phyloP scores from a whole-genome alignment of 2,797 vertebrate species.

The Falco peregrinus region DNA sequence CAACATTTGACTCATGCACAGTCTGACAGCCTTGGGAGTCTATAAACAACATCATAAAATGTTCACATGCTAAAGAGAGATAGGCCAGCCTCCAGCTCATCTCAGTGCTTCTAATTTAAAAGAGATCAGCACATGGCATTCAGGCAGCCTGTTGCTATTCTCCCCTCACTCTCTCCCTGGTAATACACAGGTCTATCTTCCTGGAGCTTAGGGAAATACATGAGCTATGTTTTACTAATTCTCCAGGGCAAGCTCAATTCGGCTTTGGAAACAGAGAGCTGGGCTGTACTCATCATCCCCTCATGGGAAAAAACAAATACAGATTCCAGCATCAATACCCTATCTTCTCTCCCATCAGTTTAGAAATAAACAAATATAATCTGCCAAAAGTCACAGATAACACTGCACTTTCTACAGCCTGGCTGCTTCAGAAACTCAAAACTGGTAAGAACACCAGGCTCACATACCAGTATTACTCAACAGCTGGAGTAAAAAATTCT shows the following conservation, averaged over 20 bases:
- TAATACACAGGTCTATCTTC: neutral
- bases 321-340: neutral
- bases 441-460: neutral
- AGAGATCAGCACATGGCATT: neutral
- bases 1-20: neutral
- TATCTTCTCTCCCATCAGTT: neutral
- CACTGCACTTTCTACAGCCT: neutral
- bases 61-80: neutral
- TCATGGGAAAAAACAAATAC: neutral
- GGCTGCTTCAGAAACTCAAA: neutral
- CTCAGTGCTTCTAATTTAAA: neutral
- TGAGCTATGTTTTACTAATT: neutral
- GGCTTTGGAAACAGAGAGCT: neutral
- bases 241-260: neutral
- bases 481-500: neutral
- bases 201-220: neutral
- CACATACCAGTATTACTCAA: neutral
- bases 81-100: conserved; percentile 6
- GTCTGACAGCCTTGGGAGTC: neutral
- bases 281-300: neutral
- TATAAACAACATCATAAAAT: conserved; percentile 40
- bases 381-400: neutral
- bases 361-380: neutral
- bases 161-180: neutral
- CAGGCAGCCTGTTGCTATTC: neutral